Base-by-base conservation (phyloP, 2,888 invertebrate species). In the Mystacides longicornis region DNA sequence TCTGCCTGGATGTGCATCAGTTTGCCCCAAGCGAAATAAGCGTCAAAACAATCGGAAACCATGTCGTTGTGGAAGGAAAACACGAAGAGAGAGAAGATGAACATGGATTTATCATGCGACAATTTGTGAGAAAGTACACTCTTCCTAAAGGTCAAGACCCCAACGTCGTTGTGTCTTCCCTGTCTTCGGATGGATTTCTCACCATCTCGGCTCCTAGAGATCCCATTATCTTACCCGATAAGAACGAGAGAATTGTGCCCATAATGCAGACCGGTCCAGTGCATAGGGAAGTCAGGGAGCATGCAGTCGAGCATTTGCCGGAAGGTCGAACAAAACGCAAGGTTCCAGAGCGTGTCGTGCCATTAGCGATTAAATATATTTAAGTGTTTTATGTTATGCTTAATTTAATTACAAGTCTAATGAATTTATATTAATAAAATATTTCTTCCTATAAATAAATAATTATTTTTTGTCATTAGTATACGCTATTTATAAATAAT, bases 21-120 rank as follows among this genome's bases (percentile, higher is more conserved):
- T 91, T 89, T 65, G 73, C 79, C n/a, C 89, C 90, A 0, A 82
- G 84, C 16, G 90, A 91, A 69, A 82, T 92, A 33, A 77, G 80
- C 7, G 89, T 91, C 19, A 89, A 88, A 69, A 87, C 87, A 0
- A 77, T 85, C 0, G 89, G 87, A 5, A 82, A 84, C 61, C 79
- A 78, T 53, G 79, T 91, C 21, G 79, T 83, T 51, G 78, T 88
- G n/a, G 87, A 90, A 68, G 90, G 86, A 0, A 87, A 84, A 66
- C 90, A 87, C 66, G 87, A 87, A 64, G 83, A 89, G 60, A 84
- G 84, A 91, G 23, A 56, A 19, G 55, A 56, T 45, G 55, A 52
- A 9, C 55, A 56, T 22, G 55, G 55, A n/a, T 43, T 42, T 3
- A 49, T 56, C 21, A 47, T 47, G 14, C 37, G 52, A 21, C 52